Conservation (phyloP, 2,888 invertebrate species). For the Pristionchus japonicus region DNA sequence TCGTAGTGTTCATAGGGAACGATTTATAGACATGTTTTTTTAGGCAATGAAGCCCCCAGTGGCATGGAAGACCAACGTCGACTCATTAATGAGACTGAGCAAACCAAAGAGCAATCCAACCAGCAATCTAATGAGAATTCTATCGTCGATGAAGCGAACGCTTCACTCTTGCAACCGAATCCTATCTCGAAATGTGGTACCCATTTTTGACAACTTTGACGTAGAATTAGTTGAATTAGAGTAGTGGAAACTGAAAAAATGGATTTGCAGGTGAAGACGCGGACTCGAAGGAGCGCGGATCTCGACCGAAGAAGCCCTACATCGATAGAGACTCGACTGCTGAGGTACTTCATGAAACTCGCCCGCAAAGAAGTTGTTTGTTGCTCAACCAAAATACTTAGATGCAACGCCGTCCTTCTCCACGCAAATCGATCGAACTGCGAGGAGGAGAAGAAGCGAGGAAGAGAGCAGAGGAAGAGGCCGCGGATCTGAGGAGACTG, state of each 20-base stretch:
- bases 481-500: background rate
- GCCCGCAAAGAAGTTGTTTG: too few relatives aligned
- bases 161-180: background rate
- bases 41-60: background rate
- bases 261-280: background rate
- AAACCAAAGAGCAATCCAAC: background rate
- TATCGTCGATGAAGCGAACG: background rate
- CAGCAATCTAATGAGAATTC: background rate
- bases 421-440: conserved; percentile 3
- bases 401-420: conserved; percentile 39
- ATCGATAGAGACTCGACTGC: conserved; percentile 35
- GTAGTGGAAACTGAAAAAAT: too few relatives aligned
- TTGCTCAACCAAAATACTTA: background rate
- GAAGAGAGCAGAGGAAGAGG: conserved; percentile 12
- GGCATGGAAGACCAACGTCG: conserved; percentile 10
- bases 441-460: conserved; percentile 27
- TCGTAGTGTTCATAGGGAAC: too few relatives aligned
- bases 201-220: background rate
- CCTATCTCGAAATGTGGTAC: background rate
- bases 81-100: background rate
- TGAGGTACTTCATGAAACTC: too few relatives aligned
- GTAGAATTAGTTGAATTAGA: too few relatives aligned
- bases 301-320: conserved; percentile 26
- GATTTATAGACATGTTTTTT: too few relatives aligned
- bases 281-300: background rate